Evolutionary conservation across 2,888 invertebrate species (phyloP), one percentile per base, ranked within the genome.

Genomic region (Ectemnius cavifrons): DNA sequence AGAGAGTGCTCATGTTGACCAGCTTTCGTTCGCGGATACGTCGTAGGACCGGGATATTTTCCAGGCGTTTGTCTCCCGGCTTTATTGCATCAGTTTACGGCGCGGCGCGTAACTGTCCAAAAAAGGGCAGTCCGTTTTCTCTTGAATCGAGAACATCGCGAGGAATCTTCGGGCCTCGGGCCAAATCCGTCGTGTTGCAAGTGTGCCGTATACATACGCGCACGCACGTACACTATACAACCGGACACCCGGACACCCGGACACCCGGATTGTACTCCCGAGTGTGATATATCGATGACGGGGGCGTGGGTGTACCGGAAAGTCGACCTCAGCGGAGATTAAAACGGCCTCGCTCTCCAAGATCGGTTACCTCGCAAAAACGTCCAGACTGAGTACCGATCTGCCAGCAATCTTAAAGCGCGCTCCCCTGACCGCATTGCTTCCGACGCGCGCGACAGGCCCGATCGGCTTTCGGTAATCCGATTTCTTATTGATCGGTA

Each of bases 221-320:
- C 67, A 60, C 61, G 63, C 60, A 46, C 59, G 20, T 52, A 37
- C 37, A 37, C 37, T 47, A 16, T 62, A 64, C 16, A 57, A 28
- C 66, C 58, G 14, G 60, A 27, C 37, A 37, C 61, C 69, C 28
- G 27, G 27, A 62, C 52, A 52, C 61, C 65, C 68, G 63, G 16
- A 52, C 58, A n/a, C 63, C 45, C 63, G 68, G 65, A 73, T 37
- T 37, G 37, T 73, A 69, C 64, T 58, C 70, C 58, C 71, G 69
- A 4, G 14, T 74, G 75, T 81, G 82, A 84, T 84, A 83, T 85
- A 79, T 81, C 83, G 83, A 82, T 84, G 84, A 83, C 82, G 78
- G 78, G 67, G 66, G 77, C 82, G 84, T 84, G 81, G 84, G 84
- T 76, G 83, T 79, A 79, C 71, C 80, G 67, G 80, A 82, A 80